Percentiles rank a stretch among this genome's conserved stretches.
These are phyloP conservation scores for Microtus californicus DNA, from an alignment of 2,797 vertebrate genomes.

Conservation along the genomic window DNA sequence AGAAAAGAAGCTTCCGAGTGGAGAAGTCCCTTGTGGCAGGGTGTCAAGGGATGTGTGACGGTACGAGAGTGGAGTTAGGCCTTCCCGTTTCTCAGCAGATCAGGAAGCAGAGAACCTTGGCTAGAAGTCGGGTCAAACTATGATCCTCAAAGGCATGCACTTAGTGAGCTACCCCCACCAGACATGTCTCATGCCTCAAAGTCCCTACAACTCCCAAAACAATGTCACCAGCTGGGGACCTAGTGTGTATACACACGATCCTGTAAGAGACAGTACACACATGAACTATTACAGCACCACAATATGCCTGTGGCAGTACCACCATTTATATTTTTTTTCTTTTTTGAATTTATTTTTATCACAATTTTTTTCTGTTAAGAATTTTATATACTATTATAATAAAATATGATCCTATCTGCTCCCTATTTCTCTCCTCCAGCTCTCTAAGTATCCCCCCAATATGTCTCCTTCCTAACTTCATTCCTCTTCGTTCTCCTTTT, in stretches of 20 bases:
- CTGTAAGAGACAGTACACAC: not conserved
- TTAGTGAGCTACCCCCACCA: not conserved
- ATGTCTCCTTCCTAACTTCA: not conserved
- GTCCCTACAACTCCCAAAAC: not conserved
- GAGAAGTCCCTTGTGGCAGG: not conserved
- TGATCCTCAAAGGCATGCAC: not conserved
- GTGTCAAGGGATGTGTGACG: accelerated
- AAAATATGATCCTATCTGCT: too few relatives aligned
- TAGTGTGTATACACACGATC: not conserved
- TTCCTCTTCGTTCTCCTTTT: not conserved
- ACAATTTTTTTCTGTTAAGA: not conserved
- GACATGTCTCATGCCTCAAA: not conserved
- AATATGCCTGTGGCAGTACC: accelerated
- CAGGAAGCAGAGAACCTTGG: not conserved
- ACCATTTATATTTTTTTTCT: too few relatives aligned
- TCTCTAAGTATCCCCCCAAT: not conserved
- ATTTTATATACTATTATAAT: not conserved
- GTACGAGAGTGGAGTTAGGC: not conserved
- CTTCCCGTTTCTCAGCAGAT: not conserved
- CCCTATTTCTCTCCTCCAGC: not conserved
- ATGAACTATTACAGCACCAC: too few relatives aligned
- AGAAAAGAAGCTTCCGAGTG: not conserved
- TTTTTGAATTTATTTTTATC: not conserved
- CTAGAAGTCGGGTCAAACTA: not conserved
- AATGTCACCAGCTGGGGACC: not conserved